Conservation (phyloP, 2,888 invertebrate species). For the Acholoe squamosa region DNA sequence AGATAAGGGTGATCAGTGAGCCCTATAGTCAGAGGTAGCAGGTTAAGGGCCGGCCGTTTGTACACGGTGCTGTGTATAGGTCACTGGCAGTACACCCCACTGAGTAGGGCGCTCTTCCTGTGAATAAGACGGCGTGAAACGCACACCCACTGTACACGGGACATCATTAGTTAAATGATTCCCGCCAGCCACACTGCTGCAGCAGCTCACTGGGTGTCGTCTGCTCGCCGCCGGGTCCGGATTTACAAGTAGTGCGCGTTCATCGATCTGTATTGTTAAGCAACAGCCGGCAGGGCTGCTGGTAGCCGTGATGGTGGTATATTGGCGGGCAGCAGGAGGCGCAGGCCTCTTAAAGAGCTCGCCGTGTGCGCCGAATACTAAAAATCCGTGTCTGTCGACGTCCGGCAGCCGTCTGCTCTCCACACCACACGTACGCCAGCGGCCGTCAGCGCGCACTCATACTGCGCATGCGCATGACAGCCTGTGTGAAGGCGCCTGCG, state of each 20-base stretch:
- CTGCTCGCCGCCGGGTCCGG: constrained; percentile 44
- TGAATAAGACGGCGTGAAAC: not conserved
- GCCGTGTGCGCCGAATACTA: not conserved
- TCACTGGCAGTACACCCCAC: not conserved
- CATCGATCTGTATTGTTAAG: constrained; percentile 51
- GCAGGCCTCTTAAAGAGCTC: constrained; percentile 24
- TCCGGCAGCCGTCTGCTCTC: constrained; percentile 3
- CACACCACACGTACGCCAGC: not conserved
- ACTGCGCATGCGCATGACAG: not conserved
- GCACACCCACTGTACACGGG: constrained; percentile 6
- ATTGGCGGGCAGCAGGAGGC: not conserved
- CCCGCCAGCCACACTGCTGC: not conserved
- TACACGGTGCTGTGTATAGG: constrained; percentile 12
- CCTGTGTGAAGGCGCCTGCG: not conserved
- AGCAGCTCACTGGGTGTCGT: not conserved
- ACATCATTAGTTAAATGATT: constrained; percentile 54
- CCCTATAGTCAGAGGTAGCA: not conserved
- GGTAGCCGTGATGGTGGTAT: not conserved
- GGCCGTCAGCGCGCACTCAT: constrained; percentile 8
- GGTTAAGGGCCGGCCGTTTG: not conserved
- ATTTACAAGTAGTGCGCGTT: constrained; percentile 42
- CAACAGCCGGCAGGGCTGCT: not conserved
- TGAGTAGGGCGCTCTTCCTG: not conserved
- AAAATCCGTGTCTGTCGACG: not conserved
- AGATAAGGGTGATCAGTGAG: not conserved